phyloP scores from a whole-genome alignment of 2,888 invertebrate genomes.

The Acleris cristana region DNA sequence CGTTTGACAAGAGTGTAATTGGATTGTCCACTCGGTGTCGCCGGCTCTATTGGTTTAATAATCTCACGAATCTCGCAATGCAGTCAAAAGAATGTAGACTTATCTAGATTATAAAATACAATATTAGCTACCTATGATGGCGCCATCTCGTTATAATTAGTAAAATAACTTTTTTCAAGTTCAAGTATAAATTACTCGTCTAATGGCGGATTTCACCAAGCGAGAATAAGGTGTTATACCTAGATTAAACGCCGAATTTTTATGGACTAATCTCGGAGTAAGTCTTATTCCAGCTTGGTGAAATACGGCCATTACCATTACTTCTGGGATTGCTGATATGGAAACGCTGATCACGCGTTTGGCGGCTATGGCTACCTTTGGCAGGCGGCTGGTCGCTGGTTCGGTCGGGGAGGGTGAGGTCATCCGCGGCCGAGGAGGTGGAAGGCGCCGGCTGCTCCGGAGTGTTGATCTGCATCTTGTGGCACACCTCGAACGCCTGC shows the following conservation, averaged over 20 bases:
- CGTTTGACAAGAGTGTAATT: slow-evolving; percentile 43
- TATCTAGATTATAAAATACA: background rate
- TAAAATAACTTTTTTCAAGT: too few species aligned
- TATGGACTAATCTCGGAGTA: too few species aligned
- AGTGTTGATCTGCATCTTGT: slow-evolving; percentile 92
- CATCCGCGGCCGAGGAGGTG: slow-evolving; percentile 68
- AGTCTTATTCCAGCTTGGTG: too few species aligned
- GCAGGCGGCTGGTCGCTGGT: slow-evolving; percentile 58
- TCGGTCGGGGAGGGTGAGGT: slow-evolving; percentile 51
- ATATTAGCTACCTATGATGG: too few species aligned
- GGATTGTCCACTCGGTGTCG: slow-evolving; percentile 44
- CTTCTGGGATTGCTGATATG: background rate
- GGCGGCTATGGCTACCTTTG: slow-evolving; percentile 60
- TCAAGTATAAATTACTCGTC: too few species aligned
- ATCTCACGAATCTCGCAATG: slow-evolving; percentile 32
- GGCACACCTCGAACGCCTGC: slow-evolving; percentile 99
- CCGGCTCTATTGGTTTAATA: slow-evolving; percentile 29
- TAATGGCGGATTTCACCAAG: too few species aligned
- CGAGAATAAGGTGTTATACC: too few species aligned
- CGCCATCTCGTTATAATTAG: too few species aligned
- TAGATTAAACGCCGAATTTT: too few species aligned
- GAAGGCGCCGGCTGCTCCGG: slow-evolving; percentile 69
- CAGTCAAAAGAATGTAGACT: slow-evolving; percentile 6
- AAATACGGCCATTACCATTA: too few species aligned
- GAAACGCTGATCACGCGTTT: background rate